These are phyloP conservation scores for Cynopterus brachyotis DNA, from an alignment of 2,113 vertebrate genomes.

Conservation along the genomic window DNA sequence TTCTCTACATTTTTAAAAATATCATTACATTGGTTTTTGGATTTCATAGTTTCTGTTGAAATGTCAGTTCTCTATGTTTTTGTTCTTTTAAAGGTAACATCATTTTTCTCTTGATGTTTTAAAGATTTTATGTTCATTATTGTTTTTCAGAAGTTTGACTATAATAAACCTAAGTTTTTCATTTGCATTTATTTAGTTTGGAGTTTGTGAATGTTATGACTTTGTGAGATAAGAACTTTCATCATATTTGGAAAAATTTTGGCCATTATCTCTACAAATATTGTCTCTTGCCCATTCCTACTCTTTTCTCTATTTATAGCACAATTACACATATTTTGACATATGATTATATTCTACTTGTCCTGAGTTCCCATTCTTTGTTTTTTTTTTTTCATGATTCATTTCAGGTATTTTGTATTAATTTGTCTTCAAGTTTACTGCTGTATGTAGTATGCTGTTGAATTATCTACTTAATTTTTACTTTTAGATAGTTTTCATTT, in stretches of 20 bases:
- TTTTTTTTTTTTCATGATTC: neutral
- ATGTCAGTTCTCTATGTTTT: neutral
- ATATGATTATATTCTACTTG: neutral
- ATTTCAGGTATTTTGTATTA: neutral
- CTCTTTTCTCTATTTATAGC: neutral
- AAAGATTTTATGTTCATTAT: neutral
- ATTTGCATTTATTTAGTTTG: neutral
- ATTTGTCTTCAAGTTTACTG: neutral
- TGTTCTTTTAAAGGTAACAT: neutral
- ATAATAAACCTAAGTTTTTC: neutral
- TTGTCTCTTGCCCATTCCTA: neutral
- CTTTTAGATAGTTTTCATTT: neutral
- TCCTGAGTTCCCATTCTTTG: neutral
- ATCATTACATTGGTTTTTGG: neutral
- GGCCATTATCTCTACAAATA: neutral
- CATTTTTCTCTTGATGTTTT: neutral
- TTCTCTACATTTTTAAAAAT: conserved; percentile 10
- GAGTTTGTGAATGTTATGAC: neutral
- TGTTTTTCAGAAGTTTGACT: neutral
- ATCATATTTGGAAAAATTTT: neutral
- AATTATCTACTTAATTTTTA: neutral
- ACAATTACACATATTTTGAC: neutral
- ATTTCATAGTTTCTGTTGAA: neutral
- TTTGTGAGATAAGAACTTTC: neutral
- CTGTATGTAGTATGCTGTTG: neutral